Percentiles rank a stretch among this genome's conserved stretches.
Evolutionary conservation across 2,113 vertebrate genomes (phyloP).

Genomic region (Zingel zingel): DNA sequence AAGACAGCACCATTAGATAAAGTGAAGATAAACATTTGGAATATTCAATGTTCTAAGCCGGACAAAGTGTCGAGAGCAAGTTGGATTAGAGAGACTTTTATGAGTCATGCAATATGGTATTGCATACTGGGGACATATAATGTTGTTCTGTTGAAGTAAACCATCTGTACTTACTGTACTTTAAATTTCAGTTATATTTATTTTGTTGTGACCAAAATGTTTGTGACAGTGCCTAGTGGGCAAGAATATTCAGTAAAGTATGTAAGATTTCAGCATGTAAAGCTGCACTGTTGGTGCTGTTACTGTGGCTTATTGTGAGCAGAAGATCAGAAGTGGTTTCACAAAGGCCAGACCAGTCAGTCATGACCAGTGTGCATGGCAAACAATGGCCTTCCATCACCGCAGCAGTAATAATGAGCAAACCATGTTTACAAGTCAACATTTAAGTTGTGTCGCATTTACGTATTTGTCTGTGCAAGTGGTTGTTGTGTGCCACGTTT

Average conservation of each 20-base stretch:
- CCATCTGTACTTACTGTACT: background rate
- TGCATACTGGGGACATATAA: background rate
- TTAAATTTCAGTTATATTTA: background rate
- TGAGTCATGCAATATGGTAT: background rate
- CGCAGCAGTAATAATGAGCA: conserved; percentile 53
- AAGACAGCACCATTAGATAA: background rate
- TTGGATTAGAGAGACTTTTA: background rate
- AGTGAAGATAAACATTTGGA: background rate
- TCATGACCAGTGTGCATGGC: conserved; percentile 7
- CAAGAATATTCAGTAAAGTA: background rate
- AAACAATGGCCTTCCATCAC: conserved; percentile 4
- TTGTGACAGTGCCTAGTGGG: background rate
- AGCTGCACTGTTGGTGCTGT: background rate
- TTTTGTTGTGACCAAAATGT: background rate
- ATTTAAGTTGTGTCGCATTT: background rate
- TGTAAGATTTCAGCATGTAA: background rate
- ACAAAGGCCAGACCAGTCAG: conserved; percentile 19
- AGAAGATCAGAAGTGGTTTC: conserved; percentile 8
- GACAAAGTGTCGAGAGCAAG: background rate
- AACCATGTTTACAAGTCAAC: conserved; percentile 9
- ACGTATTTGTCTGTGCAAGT: conserved; percentile 26
- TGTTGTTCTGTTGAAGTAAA: background rate
- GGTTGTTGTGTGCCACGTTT: conserved; percentile 27
- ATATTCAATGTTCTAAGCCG: background rate
- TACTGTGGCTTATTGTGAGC: conserved; percentile 3